phyloP scores from a whole-genome alignment of 2,113 vertebrate genomes.

The Salminus brasiliensis region DNA sequence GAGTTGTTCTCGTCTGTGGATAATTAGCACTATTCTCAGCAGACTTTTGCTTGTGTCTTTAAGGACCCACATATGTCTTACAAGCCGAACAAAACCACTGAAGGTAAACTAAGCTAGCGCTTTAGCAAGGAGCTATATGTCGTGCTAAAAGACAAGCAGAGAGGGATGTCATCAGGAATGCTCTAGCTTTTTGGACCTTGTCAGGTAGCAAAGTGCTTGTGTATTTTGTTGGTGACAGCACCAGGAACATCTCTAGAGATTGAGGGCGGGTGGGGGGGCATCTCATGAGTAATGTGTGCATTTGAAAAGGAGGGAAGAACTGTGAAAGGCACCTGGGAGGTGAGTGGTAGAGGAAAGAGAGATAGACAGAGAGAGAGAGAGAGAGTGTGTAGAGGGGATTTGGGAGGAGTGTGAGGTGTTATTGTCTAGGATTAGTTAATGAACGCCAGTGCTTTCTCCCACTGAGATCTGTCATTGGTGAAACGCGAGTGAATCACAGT shows the following conservation, averaged over 20 bases:
- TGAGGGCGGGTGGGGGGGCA: neutral
- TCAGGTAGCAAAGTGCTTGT: conserved; percentile 33
- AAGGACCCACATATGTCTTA: conserved; percentile 5
- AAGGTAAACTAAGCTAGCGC: neutral
- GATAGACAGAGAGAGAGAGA: neutral
- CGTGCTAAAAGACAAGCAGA: neutral
- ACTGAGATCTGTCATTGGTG: conserved; percentile 21
- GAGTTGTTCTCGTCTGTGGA: neutral
- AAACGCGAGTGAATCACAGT: conserved; percentile 9
- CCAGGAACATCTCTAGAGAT: conserved; percentile 25
- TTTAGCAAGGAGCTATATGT: neutral
- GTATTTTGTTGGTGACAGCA: conserved; percentile 29
- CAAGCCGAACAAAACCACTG: neutral
- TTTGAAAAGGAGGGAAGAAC: neutral
- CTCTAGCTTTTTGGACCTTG: conserved; percentile 10
- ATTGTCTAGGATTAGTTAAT: conserved; percentile 33
- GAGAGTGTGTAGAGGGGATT: neutral
- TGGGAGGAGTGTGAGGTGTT: neutral
- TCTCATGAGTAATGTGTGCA: neutral
- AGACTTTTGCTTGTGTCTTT: neutral
- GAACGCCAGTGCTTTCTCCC: conserved; percentile 18
- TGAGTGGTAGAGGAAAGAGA: neutral
- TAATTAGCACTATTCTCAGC: conserved; percentile 32
- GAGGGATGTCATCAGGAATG: neutral
- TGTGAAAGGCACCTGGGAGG: conserved; percentile 35